Conservation (phyloP, 2,113 vertebrate species). For the Cygnus atratus region DNA sequence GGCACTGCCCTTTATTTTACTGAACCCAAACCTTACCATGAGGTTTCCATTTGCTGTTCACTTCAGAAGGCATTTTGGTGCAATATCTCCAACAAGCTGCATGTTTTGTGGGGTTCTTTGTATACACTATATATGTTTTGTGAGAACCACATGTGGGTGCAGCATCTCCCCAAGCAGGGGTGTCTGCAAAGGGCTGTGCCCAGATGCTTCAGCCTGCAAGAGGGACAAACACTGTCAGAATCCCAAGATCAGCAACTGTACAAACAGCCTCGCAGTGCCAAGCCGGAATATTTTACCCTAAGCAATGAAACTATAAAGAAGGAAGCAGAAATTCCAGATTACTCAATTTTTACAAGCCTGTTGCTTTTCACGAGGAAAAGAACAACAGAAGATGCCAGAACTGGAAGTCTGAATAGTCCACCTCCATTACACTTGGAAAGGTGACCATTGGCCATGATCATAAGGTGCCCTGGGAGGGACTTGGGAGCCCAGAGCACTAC, state of each 20-base stretch:
- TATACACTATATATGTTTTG: background rate
- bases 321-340: background rate
- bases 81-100: background rate
- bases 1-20: background rate
- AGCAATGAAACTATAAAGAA: background rate
- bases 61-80: background rate
- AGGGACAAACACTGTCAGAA: background rate
- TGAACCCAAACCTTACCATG: background rate
- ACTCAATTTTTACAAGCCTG: background rate
- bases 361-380: background rate
- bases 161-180: background rate
- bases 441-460: fast-evolving
- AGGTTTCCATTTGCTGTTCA: background rate
- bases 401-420: background rate
- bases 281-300: background rate
- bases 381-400: background rate
- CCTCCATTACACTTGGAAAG: no score
- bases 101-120: background rate
- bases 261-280: background rate
- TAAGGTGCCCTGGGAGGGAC: background rate
- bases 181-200: background rate
- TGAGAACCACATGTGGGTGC: background rate
- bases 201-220: background rate
- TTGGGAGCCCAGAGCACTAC: background rate
- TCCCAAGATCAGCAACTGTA: background rate